Conservation (phyloP, 2,797 vertebrate species). For the Onychomys arenicola region DNA sequence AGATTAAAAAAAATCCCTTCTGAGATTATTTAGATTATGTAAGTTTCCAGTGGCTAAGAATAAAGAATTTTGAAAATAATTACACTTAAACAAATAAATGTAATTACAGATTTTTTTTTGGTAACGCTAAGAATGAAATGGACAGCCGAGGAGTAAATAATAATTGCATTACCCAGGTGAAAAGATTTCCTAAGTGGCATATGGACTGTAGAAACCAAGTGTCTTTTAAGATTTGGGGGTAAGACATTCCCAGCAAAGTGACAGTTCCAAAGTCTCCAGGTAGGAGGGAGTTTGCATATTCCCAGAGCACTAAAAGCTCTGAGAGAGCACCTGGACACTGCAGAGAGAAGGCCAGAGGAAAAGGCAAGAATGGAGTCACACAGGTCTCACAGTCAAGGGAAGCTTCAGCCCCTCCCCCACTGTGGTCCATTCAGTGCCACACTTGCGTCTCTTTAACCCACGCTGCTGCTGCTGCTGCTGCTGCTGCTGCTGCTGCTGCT, state of each 20-base stretch:
- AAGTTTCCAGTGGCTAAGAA: neutral
- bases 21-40: neutral
- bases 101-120: neutral
- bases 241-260: neutral
- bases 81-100: neutral
- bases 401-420: too few species aligned
- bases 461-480: too few species aligned
- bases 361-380: neutral
- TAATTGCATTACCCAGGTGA: neutral
- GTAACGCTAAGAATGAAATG: neutral
- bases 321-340: too few species aligned
- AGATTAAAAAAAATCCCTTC: neutral
- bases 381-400: neutral
- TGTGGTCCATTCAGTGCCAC: neutral
- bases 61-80: neutral
- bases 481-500: too few species aligned
- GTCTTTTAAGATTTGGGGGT: neutral
- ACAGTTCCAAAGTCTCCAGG: neutral
- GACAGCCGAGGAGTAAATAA: neutral
- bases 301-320: too few species aligned
- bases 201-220: neutral
- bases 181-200: neutral
- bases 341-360: neutral
- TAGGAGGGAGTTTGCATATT: neutral
- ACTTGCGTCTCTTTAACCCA: neutral